Base-by-base conservation (phyloP, 2,113 vertebrate genomes). In the Arenaria interpres region DNA sequence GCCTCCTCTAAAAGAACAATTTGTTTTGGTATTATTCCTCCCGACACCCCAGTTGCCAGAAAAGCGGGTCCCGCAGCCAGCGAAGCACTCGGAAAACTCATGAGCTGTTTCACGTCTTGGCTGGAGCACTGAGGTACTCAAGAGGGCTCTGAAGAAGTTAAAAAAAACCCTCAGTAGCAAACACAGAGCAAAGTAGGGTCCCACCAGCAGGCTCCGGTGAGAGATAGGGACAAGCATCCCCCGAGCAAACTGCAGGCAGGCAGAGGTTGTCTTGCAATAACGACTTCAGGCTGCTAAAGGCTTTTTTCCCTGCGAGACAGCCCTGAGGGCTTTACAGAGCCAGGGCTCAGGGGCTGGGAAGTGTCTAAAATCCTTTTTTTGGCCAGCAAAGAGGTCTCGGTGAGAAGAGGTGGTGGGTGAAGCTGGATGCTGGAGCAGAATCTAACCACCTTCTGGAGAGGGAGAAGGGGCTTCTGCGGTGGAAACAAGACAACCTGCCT, bases 31-130 rank as follows among this genome's bases (percentile, higher is more conserved):
- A 1, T 2, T 1, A 14, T 39, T 45, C 59, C 56, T 37, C 37
- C 12, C 0, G 1, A 45, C 33, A 1, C 2, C 0, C 20, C 0
- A 2, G 14, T 21, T 57, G 72, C 56, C 56, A 54, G 62, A 53
- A 81, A 85, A 59, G 20, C 1, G 0, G 23, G 56, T 80, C 18
- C 32, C 0, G 3, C 22, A 4, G 51, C 33, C 25, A n/a, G 53
- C 1, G 1, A 41, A 32, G 23, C 0, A 1, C 48, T 22, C 3
- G 27, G 60, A 67, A 50, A 54, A 64, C 80, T 85, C 21, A 0
- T 1, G 7, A 30, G 56, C 1, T 14, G 22, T 54, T 75, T 8
- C 2, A 0, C 6, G 3, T 23, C 64, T 63, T 28, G 64, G 8
- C 3, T 1, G 1, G 8, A 57, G 62, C 24, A 3, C 30, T 27